phyloP scores from a whole-genome alignment of 2,888 invertebrate species.

The Troilus luridus region DNA sequence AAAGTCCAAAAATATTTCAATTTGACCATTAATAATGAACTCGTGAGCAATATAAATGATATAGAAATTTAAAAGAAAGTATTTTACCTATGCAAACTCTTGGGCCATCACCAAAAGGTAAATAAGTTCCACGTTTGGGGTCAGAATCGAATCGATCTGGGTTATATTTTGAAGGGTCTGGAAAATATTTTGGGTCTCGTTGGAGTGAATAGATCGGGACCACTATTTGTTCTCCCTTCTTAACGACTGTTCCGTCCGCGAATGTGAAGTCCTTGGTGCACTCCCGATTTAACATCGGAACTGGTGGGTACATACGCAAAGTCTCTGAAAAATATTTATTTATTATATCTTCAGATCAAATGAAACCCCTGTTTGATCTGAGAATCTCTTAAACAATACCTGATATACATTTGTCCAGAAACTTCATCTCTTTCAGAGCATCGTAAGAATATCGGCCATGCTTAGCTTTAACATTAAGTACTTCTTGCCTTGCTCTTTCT shows the following conservation, averaged over 20 bases:
- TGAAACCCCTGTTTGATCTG: too few species aligned
- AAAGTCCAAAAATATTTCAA: too few species aligned
- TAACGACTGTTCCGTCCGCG: constrained; percentile 57
- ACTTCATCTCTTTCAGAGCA: constrained; percentile 62
- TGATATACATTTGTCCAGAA: constrained; percentile 60
- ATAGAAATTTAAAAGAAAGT: too few species aligned
- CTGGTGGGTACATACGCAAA: constrained; percentile 62
- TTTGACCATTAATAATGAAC: too few species aligned
- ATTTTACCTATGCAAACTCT: constrained; percentile 62
- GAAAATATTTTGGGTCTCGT: constrained; percentile 60
- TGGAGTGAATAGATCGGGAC: constrained; percentile 61
- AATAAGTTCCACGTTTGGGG: constrained; percentile 67
- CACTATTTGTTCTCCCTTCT: constrained; percentile 58
- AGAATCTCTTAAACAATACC: constrained; percentile 45
- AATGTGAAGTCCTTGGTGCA: constrained; percentile 62
- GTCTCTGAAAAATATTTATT: constrained; percentile 56
- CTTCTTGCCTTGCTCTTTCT: constrained; percentile 60
- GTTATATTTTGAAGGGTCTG: constrained; percentile 61
- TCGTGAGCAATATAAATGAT: too few species aligned
- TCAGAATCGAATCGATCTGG: constrained; percentile 60
- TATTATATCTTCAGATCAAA: too few species aligned
- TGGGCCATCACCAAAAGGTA: constrained; percentile 66
- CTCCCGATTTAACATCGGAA: constrained; percentile 58
- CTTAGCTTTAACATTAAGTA: constrained; percentile 53
- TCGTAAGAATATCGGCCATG: constrained; percentile 61